Evolutionary conservation across 2,113 vertebrate genomes (phyloP).

Genomic region (Pseudopodoces humilis): DNA sequence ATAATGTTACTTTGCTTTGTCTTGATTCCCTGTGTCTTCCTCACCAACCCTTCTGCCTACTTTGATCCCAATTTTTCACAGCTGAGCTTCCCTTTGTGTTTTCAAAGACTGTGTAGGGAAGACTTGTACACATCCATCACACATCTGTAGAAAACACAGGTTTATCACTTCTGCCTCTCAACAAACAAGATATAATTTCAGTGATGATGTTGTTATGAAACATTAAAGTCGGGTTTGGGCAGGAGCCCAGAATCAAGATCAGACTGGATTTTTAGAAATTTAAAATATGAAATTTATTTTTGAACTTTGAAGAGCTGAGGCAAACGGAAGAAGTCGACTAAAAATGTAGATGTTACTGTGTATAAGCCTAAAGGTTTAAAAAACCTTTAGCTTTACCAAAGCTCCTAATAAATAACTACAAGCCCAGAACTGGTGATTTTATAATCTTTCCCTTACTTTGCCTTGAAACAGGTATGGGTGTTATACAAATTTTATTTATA

Average conservation of each 20-base stretch:
- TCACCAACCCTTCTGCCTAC: neutral
- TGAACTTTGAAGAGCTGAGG: neutral
- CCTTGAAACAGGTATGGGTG: neutral
- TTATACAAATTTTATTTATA: neutral
- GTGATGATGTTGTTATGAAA: neutral
- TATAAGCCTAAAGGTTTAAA: neutral
- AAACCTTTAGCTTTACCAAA: neutral
- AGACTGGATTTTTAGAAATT: neutral
- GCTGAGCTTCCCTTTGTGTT: neutral
- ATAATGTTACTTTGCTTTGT: neutral
- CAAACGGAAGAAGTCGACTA: neutral
- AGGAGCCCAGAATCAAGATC: neutral
- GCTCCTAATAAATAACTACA: neutral
- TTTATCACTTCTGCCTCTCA: neutral
- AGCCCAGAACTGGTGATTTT: neutral
- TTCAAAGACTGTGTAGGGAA: neutral
- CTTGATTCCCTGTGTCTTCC: neutral
- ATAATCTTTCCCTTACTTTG: neutral
- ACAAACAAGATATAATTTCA: neutral
- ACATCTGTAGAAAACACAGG: neutral
- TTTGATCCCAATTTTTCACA: neutral
- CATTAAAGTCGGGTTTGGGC: neutral
- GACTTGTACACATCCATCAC: neutral
- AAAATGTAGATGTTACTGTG: neutral
- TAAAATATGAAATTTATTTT: neutral